These are phyloP conservation scores for Tinamus guttatus DNA, from an alignment of 2,113 vertebrate species.

Conservation along the genomic window DNA sequence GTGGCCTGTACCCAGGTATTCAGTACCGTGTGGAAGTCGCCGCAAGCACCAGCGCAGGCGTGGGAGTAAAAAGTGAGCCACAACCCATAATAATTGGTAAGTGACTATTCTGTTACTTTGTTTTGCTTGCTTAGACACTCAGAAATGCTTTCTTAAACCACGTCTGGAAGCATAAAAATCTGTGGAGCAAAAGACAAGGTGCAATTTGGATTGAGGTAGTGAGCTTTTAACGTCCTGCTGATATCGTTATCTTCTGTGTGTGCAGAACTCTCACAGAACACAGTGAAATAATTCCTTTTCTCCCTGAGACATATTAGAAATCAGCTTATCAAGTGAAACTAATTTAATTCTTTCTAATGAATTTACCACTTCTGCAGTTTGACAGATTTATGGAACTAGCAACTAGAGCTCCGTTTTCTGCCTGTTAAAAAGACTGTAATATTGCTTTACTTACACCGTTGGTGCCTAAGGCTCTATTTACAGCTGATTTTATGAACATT, in stretches of 20 bases:
- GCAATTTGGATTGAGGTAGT: background rate
- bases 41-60: constrained; percentile 94
- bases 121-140: background rate
- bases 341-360: background rate
- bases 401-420: background rate
- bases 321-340: background rate
- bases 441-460: background rate
- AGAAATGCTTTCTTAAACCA: background rate
- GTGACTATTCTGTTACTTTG: constrained; percentile 25
- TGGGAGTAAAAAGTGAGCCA: constrained; percentile 95
- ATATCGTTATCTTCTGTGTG: background rate
- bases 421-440: background rate
- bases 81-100: constrained; percentile 94
- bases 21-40: constrained; percentile 95
- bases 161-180: background rate
- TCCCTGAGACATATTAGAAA: background rate
- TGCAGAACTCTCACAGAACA: background rate
- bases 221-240: background rate
- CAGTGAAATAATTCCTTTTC: background rate
- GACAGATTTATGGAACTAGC: background rate
- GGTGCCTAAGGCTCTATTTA: constrained; percentile 1
- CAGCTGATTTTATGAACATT: background rate
- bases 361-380: background rate
- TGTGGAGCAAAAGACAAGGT: background rate
- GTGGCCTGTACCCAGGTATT: constrained; percentile 93